These are phyloP conservation scores for Drosophila kikkawai DNA, from an alignment of 1,140 invertebrate genomes.

Conservation along the genomic window DNA sequence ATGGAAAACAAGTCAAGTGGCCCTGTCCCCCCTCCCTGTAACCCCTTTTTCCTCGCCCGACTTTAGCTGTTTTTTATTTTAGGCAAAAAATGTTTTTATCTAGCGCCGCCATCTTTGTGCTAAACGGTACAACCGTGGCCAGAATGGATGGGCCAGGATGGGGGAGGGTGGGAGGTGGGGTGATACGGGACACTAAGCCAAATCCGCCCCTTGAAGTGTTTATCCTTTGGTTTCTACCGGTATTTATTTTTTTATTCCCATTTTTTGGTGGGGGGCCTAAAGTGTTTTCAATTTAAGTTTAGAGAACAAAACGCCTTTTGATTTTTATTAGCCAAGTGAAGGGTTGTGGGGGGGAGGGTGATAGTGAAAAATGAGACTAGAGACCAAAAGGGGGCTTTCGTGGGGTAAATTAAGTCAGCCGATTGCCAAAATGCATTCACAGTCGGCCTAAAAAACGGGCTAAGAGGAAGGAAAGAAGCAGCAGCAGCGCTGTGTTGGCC, in stretches of 20 bases:
- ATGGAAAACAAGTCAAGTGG: constrained; percentile 42
- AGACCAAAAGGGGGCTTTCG: neutral
- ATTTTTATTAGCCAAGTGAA: constrained; percentile 71
- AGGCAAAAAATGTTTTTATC: constrained; percentile 63
- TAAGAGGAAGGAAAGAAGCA: neutral
- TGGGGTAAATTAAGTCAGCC: constrained; percentile 22
- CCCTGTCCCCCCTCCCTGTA: neutral
- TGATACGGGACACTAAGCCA: constrained; percentile 58
- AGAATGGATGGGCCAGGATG: constrained; percentile 3
- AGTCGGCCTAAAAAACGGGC: constrained; percentile 28
- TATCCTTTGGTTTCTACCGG: constrained; percentile 60
- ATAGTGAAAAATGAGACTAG: neutral
- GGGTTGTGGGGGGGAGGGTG: neutral
- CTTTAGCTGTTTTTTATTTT: constrained; percentile 48
- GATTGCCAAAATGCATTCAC: constrained; percentile 54
- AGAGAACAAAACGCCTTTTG: constrained; percentile 83
- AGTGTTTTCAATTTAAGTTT: constrained; percentile 84
- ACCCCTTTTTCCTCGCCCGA: neutral
- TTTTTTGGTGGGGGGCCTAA: constrained; percentile 34
- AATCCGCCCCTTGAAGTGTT: constrained; percentile 82
- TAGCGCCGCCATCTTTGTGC: constrained; percentile 78
- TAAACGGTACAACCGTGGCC: constrained; percentile 54
- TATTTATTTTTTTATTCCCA: neutral
- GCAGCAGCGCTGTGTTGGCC: neutral
- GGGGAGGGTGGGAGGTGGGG: too few species aligned